Percentiles rank a stretch among this genome's conserved stretches.
Conservation (phyloP, 2,888 invertebrate genomes). For the Capitulum mitella region DNA sequence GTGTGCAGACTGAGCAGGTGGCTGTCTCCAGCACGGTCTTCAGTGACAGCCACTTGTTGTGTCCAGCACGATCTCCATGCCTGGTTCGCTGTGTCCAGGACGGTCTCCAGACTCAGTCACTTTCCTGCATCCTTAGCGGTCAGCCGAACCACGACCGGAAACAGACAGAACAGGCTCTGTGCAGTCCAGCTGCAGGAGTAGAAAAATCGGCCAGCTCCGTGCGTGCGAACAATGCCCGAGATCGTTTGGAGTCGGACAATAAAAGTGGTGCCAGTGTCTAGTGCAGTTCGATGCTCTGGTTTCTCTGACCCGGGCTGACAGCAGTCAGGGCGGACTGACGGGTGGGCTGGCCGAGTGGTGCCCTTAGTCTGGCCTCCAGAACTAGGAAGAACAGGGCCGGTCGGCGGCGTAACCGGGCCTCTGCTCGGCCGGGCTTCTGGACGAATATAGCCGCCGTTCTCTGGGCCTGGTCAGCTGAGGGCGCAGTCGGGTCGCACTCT, state of each 20-base stretch:
- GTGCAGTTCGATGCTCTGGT: not conserved
- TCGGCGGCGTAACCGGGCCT: no score
- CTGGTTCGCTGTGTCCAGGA: no score
- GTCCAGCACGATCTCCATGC: no score
- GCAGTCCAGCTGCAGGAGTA: no score
- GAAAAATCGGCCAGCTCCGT: not conserved
- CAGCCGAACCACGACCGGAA: not conserved
- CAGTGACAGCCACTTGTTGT: no score
- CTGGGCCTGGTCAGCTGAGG: not conserved
- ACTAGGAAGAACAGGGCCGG: no score
- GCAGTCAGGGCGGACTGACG: not conserved
- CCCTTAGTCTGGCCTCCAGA: not conserved
- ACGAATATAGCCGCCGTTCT: not conserved
- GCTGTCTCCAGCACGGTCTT: no score
- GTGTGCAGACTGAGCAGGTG: no score
- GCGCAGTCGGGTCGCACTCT: not conserved
- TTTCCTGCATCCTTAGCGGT: not conserved
- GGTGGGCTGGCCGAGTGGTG: not conserved
- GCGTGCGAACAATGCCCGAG: constrained; percentile 12
- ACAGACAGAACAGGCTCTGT: not conserved
- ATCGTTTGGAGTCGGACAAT: not conserved
- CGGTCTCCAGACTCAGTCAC: no score
- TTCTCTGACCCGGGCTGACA: not conserved
- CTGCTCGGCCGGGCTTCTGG: no score
- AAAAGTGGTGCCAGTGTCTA: not conserved